phyloP scores from a whole-genome alignment of 2,113 vertebrate species.

The Leiothrix lutea region DNA sequence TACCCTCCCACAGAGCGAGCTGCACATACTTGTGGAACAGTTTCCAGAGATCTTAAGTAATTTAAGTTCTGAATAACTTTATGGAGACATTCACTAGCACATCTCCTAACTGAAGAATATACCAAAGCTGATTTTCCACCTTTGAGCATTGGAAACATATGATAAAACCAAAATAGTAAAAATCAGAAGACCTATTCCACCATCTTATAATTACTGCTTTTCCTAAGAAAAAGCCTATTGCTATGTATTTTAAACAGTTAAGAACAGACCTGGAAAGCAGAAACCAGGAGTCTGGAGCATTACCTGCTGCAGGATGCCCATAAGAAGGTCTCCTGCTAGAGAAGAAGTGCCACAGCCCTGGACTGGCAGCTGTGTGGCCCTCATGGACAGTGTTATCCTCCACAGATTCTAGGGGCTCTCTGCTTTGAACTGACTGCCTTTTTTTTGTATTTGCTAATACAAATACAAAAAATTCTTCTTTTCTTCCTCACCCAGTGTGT shows the following conservation, averaged over 20 bases:
- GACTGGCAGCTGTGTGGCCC: neutral
- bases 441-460: neutral
- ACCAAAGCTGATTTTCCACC: neutral
- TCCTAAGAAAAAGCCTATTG: neutral
- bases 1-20: neutral
- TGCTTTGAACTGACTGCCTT: neutral
- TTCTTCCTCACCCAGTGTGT: neutral
- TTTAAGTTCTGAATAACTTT: neutral
- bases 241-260: neutral
- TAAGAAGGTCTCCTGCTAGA: neutral
- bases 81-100: neutral
- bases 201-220: neutral
- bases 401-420: neutral
- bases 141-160: neutral
- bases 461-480: neutral
- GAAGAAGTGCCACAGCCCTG: neutral
- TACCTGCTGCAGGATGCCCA: neutral
- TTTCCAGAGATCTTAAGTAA: neutral
- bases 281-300: neutral
- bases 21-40: neutral
- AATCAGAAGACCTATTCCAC: neutral
- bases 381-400: neutral
- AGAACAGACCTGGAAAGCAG: neutral
- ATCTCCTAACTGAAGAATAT: neutral
- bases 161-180: neutral